These are phyloP conservation scores for Setophaga kirtlandii DNA, from an alignment of 2,113 vertebrate species.

Conservation along the genomic window DNA sequence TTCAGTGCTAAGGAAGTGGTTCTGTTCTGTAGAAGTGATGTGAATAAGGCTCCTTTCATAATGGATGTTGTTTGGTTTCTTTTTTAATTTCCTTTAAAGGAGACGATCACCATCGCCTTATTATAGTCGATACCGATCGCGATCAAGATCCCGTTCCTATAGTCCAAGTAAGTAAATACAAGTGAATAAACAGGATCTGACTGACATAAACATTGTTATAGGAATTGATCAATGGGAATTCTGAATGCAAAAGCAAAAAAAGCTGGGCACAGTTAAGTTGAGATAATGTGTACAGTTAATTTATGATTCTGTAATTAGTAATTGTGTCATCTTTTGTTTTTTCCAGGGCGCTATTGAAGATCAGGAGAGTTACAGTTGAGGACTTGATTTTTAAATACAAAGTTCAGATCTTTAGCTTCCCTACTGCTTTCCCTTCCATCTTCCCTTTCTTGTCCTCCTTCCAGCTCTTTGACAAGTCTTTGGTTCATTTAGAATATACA, in stretches of 20 bases:
- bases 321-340: not conserved
- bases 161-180: slow-evolving; percentile 85
- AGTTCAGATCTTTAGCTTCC: slow-evolving; percentile 56
- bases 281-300: not conserved
- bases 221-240: not conserved
- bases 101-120: slow-evolving; percentile 91
- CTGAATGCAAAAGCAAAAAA: not conserved
- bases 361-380: slow-evolving; percentile 45
- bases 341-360: slow-evolving; percentile 81
- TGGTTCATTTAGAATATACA: slow-evolving; percentile 67
- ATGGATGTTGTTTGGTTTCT: slow-evolving; percentile 16
- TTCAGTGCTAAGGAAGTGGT: slow-evolving; percentile 24
- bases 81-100: slow-evolving; percentile 71
- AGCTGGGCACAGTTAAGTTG: not conserved
- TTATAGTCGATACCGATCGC: slow-evolving; percentile 90
- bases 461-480: slow-evolving; percentile 14
- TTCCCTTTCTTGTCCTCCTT: not conserved
- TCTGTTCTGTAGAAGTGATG: slow-evolving; percentile 27
- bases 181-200: not conserved
- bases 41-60: slow-evolving; percentile 47
- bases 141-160: slow-evolving; percentile 91
- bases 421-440: slow-evolving; percentile 21
- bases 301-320: not conserved
- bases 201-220: not conserved
- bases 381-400: slow-evolving; percentile 62